Percentiles rank a stretch among this genome's conserved stretches.
Conservation (phyloP, 2,113 vertebrate genomes). For the Percopsis transmontana region DNA sequence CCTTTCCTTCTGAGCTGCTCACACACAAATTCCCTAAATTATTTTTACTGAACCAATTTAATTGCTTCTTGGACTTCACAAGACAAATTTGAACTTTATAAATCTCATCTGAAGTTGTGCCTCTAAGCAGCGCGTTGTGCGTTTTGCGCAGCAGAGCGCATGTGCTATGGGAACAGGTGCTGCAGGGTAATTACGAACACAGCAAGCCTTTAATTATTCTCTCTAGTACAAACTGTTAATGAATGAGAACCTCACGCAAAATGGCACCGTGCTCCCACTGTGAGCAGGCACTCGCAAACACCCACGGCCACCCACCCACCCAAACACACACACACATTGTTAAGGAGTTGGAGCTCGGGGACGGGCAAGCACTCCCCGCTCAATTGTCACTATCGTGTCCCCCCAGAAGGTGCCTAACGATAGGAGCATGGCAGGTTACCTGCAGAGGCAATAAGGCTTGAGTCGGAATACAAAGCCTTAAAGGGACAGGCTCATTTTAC, state of each 20-base stretch:
- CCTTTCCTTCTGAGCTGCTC: constrained; percentile 34
- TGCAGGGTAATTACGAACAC: constrained; percentile 73
- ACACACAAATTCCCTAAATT: constrained; percentile 21
- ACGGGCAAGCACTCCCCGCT: constrained; percentile 12
- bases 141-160: too few species aligned
- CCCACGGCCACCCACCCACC: constrained; percentile 14
- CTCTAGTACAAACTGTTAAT: constrained; percentile 71
- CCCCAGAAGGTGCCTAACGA: constrained; percentile 19
- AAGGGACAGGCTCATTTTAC: constrained; percentile 13
- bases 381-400: constrained; percentile 9
- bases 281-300: constrained; percentile 9
- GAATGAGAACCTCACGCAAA: constrained; percentile 67
- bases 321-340: background rate
- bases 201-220: constrained; percentile 76
- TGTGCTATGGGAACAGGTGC: constrained; percentile 64
- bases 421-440: constrained; percentile 34
- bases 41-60: constrained; percentile 41
- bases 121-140: constrained; percentile 20
- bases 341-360: constrained; percentile 28
- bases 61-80: constrained; percentile 55
- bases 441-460: too few species aligned
- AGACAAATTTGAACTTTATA: constrained; percentile 52
- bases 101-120: constrained; percentile 59
- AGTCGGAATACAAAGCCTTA: background rate
- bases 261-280: constrained; percentile 41